Conservation (phyloP, 2,797 vertebrate genomes). For the Lophotriccus pileatus region DNA sequence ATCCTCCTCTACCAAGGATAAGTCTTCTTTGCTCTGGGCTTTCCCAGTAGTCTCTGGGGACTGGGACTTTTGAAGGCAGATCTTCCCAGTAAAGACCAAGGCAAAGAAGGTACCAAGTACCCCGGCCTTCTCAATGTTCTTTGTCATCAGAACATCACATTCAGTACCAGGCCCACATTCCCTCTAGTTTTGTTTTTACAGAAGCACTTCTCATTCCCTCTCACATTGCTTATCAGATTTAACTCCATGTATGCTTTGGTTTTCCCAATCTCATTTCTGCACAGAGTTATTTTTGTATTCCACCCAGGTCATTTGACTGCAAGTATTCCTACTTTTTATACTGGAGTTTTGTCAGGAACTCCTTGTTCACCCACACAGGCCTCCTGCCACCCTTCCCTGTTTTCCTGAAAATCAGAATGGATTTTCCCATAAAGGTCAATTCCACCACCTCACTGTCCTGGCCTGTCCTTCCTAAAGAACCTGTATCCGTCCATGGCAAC, state of each 20-base stretch:
- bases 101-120: neutral
- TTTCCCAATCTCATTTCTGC: neutral
- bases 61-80: neutral
- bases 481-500: neutral
- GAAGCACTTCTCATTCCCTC: neutral
- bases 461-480: neutral
- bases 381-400: neutral
- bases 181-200: neutral
- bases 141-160: neutral
- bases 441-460: neutral
- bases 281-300: neutral
- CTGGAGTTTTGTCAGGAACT: neutral
- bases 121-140: neutral
- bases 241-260: rapidly evolving
- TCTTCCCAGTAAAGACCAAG: neutral
- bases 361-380: neutral
- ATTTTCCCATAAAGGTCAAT: neutral
- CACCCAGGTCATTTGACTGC: neutral
- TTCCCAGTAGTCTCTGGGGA: neutral
- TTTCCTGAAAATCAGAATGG: neutral
- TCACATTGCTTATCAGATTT: neutral
- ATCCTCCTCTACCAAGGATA: neutral
- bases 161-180: neutral
- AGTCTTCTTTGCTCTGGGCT: neutral
- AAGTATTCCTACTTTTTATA: neutral